Base-by-base conservation (phyloP, 2,113 vertebrate genomes). In the Pollimyrus isidori region DNA sequence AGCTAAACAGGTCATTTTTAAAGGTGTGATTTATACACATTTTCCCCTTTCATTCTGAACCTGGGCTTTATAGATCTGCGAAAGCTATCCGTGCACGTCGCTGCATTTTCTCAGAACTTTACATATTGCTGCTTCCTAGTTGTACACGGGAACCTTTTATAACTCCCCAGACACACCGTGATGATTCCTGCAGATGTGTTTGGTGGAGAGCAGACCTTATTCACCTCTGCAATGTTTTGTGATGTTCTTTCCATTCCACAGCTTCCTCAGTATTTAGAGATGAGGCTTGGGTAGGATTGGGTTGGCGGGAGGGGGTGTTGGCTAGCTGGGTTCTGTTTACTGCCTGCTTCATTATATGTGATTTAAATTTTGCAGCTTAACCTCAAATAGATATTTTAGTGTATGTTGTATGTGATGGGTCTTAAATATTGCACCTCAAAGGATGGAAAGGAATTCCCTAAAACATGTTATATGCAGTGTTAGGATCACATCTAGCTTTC, bases 181-280 rank as follows among this genome's bases (percentile, higher is more conserved):
- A 87, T 87, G 85, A 87, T 35, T 87, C 50, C 49, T 87, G 85
- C 85, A 87, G 85, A 87, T 87, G 85, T 87, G 85, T 87, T 56
- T 56, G 56, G 3, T 6, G 10, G n/a, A 21, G 85, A 87, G 85
- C 49, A 53, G 46, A 11, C 17, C 15, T 21, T 35, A 30, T 87
- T 87, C 23, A 53, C 46, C 48, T 19, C 26, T 87, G 17, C 48
- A 42, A 53, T 87, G 85, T 87, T 35, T 26, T 87, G 7, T 13
- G 30, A 53, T 87, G 85, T 56, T 87, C 49, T 87, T 87, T 87
- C 85, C 85, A 21, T 53, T 42, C 26, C 7, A 3, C 19, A 48
- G 15, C 50, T 87, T 87, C 49, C 50, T 39, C 26, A 10, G 84
- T 23, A 23, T 48, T 26, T 53, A 35, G 35, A 42, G 39, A 19